These are phyloP conservation scores for Spicauda simplicius DNA, from an alignment of 2,888 invertebrate species.

Conservation along the genomic window DNA sequence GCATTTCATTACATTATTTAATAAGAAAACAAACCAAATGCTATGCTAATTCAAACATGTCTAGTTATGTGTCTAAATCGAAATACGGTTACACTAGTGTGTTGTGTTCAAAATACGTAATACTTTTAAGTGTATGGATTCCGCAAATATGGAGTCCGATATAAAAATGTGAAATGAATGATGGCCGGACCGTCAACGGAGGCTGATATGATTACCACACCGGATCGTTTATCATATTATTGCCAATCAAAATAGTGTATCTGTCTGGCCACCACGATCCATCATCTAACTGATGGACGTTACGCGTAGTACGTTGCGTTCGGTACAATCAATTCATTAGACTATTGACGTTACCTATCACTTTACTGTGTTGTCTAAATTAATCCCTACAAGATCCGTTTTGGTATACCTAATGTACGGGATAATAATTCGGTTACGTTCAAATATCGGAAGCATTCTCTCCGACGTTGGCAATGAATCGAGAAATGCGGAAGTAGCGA, in stretches of 20 bases:
- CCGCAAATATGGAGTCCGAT: conserved; percentile 61
- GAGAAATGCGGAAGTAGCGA: conserved; percentile 61
- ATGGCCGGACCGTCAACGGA: conserved; percentile 70
- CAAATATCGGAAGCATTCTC: conserved; percentile 38
- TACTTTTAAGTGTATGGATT: conserved; percentile 47
- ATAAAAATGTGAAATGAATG: conserved; percentile 71
- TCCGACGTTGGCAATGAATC: conserved; percentile 49
- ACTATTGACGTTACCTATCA: conserved; percentile 57
- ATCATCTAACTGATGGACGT: conserved; percentile 69
- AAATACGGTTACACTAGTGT: conserved; percentile 31
- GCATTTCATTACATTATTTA: conserved; percentile 43
- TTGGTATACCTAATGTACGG: conserved; percentile 58
- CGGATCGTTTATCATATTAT: conserved; percentile 81
- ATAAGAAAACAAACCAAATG: conserved; percentile 54
- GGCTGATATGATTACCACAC: conserved; percentile 76
- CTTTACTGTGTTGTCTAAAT: conserved; percentile 63
- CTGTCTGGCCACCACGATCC: conserved; percentile 79
- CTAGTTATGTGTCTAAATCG: conserved; percentile 29
- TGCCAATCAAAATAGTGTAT: conserved; percentile 85
- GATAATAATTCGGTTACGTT: conserved; percentile 43
- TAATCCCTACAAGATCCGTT: conserved; percentile 61
- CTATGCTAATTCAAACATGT: conserved; percentile 32
- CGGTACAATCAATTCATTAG: conserved; percentile 61
- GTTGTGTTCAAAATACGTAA: conserved; percentile 29
- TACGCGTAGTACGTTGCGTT: conserved; percentile 47